Percentiles rank a stretch among this genome's conserved stretches.
Evolutionary conservation across 2,888 invertebrate species (phyloP).

Genomic region (Chrysolina americana): DNA sequence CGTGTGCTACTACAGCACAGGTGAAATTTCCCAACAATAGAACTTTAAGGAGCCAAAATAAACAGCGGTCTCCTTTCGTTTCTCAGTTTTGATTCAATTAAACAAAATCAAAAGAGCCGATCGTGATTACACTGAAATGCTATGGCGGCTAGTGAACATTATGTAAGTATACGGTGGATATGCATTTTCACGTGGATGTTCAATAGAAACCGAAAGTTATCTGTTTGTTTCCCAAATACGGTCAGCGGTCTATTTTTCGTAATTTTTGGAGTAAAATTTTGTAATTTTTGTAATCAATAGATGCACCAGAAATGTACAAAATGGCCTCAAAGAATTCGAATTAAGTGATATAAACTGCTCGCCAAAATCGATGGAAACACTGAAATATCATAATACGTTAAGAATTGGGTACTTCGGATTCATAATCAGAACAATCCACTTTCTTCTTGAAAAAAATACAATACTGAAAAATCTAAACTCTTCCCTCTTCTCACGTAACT

Average conservation of each 20-base stretch:
- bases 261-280: too few species aligned
- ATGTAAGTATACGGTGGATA: slow-evolving; percentile 8
- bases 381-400: too few species aligned
- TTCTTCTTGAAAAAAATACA: too few species aligned
- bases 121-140: slow-evolving; percentile 28
- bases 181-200: slow-evolving; percentile 24
- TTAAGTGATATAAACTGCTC: too few species aligned
- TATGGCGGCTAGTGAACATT: slow-evolving; percentile 23
- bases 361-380: too few species aligned
- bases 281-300: too few species aligned
- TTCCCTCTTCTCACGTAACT: too few species aligned
- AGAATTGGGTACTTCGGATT: too few species aligned
- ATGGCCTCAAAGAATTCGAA: too few species aligned
- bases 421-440: too few species aligned
- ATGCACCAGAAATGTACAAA: too few species aligned
- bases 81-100: slow-evolving; percentile 48
- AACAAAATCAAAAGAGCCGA: slow-evolving; percentile 47
- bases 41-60: slow-evolving; percentile 43
- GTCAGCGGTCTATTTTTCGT: slow-evolving; percentile 31
- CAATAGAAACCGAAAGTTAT: slow-evolving; percentile 16
- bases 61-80: slow-evolving; percentile 44
- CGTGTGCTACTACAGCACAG: slow-evolving; percentile 32
- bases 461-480: too few species aligned
- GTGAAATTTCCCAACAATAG: slow-evolving; percentile 48
- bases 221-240: slow-evolving; percentile 40